Percentiles rank a stretch among this genome's conserved stretches.
Evolutionary conservation across 2,113 vertebrate species (phyloP).

Genomic region (Macrotus californicus): DNA sequence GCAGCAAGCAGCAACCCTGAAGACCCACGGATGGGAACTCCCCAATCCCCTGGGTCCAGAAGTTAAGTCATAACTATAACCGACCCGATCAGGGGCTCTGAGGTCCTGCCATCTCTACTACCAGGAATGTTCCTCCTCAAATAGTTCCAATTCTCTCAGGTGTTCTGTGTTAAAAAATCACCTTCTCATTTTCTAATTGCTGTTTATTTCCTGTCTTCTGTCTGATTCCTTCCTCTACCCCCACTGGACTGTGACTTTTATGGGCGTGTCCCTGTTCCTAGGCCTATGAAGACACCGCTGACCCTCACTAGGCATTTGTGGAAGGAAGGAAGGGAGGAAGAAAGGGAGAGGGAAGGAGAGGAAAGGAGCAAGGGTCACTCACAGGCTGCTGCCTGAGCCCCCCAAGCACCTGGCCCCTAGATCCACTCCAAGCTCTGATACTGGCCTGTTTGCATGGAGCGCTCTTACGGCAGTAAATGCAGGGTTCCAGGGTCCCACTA

Average conservation of each 20-base stretch:
- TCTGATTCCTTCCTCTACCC: background rate
- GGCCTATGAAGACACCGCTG: background rate
- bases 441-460: background rate
- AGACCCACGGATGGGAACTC: background rate
- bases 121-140: background rate
- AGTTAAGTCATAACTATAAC: background rate
- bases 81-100: background rate
- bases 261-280: rapidly evolving
- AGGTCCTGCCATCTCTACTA: background rate
- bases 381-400: background rate
- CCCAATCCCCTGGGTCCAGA: background rate
- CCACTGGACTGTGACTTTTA: background rate
- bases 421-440: background rate
- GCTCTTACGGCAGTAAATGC: background rate
- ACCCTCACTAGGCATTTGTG: background rate
- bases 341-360: background rate
- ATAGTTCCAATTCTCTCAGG: background rate
- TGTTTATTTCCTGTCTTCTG: background rate
- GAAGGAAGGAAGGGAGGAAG: background rate
- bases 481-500: background rate
- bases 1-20: too few relatives aligned
- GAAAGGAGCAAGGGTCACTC: background rate
- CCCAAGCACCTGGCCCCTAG: too few relatives aligned
- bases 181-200: background rate
- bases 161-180: background rate